Percentiles rank a stretch among this genome's conserved stretches.
Evolutionary conservation across 92 coral and sea anemone genomes (phyloP).

Genomic region (Porites divaricata): DNA sequence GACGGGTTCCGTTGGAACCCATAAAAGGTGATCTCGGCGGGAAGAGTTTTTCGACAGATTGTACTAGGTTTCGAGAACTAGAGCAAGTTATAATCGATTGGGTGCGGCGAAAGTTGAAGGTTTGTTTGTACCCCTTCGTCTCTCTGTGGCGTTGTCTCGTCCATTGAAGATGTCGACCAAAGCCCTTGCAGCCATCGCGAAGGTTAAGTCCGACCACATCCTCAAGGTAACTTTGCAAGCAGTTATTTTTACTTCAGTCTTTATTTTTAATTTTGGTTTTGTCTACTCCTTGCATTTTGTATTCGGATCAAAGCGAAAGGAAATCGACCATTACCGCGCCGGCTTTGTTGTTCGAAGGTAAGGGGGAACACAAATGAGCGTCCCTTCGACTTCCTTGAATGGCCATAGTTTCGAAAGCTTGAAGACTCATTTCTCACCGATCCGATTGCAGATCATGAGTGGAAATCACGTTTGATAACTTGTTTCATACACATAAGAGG

Average conservation of each 20-base stretch:
- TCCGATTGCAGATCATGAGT: background rate
- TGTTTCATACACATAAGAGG: constrained; percentile 7
- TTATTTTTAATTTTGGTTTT: constrained; percentile 11
- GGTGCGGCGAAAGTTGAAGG: constrained; percentile 93
- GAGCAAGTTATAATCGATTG: constrained; percentile 63
- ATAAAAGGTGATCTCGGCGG: constrained; percentile 26
- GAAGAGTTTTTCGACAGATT: constrained; percentile 30
- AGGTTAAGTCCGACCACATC: constrained; percentile 90
- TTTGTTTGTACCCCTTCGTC: constrained; percentile 93
- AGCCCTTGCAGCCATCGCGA: constrained; percentile 97
- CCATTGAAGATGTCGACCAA: constrained; percentile 86
- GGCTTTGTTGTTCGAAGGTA: constrained; percentile 84
- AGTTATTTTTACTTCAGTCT: background rate
- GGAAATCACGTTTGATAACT: background rate
- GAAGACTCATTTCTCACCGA: background rate
- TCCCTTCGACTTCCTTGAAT: constrained; percentile 61
- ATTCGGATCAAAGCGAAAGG: constrained; percentile 53
- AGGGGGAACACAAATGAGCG: constrained; percentile 80
- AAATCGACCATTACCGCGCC: constrained; percentile 88
- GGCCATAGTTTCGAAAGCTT: constrained; percentile 44
- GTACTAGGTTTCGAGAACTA: constrained; percentile 7
- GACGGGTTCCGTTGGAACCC: constrained; percentile 34
- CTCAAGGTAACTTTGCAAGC: constrained; percentile 77
- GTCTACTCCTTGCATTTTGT: background rate
- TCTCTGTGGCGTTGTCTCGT: constrained; percentile 83